Base-by-base conservation (phyloP, 2,113 vertebrate genomes). In the Caranx ignobilis region DNA sequence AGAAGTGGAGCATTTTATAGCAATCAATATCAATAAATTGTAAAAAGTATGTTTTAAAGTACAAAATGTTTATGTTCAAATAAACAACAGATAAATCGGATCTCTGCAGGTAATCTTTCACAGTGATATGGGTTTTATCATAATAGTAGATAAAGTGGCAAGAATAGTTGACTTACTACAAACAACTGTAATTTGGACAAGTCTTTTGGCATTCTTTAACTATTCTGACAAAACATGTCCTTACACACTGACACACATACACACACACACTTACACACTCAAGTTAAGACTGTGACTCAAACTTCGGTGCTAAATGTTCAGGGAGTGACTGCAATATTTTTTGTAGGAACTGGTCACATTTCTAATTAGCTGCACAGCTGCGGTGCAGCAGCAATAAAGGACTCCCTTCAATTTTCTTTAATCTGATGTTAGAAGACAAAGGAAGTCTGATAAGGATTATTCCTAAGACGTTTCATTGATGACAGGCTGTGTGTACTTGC, bases 371-470 rank as follows among this genome's bases (percentile, higher is more conserved):
- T 80, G 77, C 88, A 86, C 88, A 93, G 88, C 86, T 91, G 88
- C 86, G 71, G 70, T 78, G 82, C 79, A 75, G 82, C 66, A 41
- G 78, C 57, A 77, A 91, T 88, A 91, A 92, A 85, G 76, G 54
- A 87, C 60, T 66, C 81, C 81, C 85, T 87, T 90, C 82, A 91
- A 85, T 94, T 89, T 91, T 79, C 75, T 79, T 80, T 90, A 91
- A 94, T 94, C 94, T 93, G 96, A 97, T 95, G 96, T 94, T 95
- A 90, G 92, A 92, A 94, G 91, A 95, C 93, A 94, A 94, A 87
- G 94, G 90, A 94, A 91, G 95, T 56, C 84, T 94, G 96, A 95
- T 97, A 95, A 94, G 82, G 81, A 96, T 85, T 96, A 96, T 95
- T 96, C 96, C 84, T 88, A 68, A 91, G 87, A 90, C 71, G 64